Evolutionary conservation across 1,140 invertebrate genomes (phyloP), one percentile per base, ranked within the genome.

Genomic region (Zaprionus capensis): DNA sequence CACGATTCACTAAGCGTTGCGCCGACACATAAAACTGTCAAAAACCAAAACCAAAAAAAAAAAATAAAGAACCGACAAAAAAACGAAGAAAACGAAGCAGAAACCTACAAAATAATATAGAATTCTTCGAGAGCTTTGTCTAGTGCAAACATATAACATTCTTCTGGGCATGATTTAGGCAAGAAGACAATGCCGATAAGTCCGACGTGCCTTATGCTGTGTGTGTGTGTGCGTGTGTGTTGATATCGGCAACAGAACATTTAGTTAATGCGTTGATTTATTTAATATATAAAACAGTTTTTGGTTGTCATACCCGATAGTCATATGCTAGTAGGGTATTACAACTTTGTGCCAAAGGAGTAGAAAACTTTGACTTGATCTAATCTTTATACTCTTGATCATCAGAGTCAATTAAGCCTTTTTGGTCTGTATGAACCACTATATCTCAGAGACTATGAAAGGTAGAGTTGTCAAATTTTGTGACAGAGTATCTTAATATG

Each of bases 1-100:
- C 82, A 82, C 86, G 88, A 88, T 85, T 85, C 82, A 91, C 81
- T 90, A 88, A 88, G 86, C 85, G 78, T 86, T 85, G 82, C 82
- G 82, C 57, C 74, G 65, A 74, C 85, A 84, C 57, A 90, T 91
- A 91, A 90, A 85, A 85, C 73, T 85, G 86, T 91, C 86, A 91
- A 90, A 90, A 88, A 87, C 17, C n/a, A 59, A 61, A 61, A 46
- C 53, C 53, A 73, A 72, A 22, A 53, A 58, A 68, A 62, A 73
- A 72, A 56, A 22, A 59, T 62, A 68, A 62, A 51, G 46, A n/a
- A 46, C 31, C 49, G 24, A 44, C 28, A 59, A 22, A 22, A 63
- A 59, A 58, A 49, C 38, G 61, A 66, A 36, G n/a, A 12, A 58
- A 73, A 44, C 26, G 22, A 26, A 28, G 4, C n/a, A 5, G 22